These are phyloP conservation scores for Cladorhizidae sp. DNA, from an alignment of 37 sponge, comb jelly and placozoan genomes.

Conservation along the genomic window DNA sequence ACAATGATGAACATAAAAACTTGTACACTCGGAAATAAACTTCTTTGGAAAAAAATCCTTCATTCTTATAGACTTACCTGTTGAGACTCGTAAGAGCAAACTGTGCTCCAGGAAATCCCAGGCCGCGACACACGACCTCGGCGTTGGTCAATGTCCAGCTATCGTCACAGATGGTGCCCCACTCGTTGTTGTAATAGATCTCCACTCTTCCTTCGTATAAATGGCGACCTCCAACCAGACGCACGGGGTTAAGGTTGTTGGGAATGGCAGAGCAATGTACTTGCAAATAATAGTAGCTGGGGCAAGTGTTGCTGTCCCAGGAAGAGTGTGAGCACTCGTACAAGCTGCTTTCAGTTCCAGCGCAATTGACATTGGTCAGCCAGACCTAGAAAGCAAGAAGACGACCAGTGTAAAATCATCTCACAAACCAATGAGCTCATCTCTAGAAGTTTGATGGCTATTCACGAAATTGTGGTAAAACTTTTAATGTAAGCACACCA, in stretches of 20 bases:
- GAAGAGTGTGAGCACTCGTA: conserved; percentile 27
- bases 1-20: conserved; percentile 69
- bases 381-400: conserved; percentile 66
- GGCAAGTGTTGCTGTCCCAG: conserved; percentile 26
- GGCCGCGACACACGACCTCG: conserved; percentile 20
- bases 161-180: conserved; percentile 71
- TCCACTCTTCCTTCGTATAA: neutral
- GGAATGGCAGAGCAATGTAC: conserved; percentile 40
- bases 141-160: conserved; percentile 37
- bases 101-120: conserved; percentile 42
- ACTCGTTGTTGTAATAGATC: conserved; percentile 7
- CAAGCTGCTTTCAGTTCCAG: conserved; percentile 45
- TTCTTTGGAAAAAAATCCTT: too few relatives aligned
- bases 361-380: conserved; percentile 52
- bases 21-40: conserved; percentile 43
- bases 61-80: too few relatives aligned
- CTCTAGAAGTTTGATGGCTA: too few relatives aligned
- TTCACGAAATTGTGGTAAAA: too few relatives aligned
- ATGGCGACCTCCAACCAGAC: neutral
- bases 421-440: too few relatives aligned
- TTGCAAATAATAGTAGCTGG: conserved; percentile 11
- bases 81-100: neutral
- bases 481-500: too few relatives aligned
- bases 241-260: conserved; percentile 21
- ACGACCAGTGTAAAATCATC: too few relatives aligned